phyloP scores from a whole-genome alignment of 2,888 invertebrate species.

The Eretmocerus hayati region DNA sequence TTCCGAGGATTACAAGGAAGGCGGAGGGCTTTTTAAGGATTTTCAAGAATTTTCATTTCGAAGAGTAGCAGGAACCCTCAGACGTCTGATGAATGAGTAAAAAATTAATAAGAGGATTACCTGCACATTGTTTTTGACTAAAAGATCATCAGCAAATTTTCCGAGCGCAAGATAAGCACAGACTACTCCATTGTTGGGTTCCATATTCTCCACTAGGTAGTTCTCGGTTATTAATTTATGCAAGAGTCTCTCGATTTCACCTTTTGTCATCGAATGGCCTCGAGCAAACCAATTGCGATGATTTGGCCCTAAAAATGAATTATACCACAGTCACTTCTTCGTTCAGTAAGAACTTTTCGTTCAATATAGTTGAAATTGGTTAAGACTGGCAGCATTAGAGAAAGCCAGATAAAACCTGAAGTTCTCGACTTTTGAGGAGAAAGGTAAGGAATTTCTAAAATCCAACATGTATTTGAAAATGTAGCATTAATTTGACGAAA shows the following conservation, averaged over 20 bases:
- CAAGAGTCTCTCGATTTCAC: constrained; percentile 73
- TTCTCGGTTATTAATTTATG: constrained; percentile 76
- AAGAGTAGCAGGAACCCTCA: too few species aligned
- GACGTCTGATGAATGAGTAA: too few species aligned
- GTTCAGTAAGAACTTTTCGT: background rate
- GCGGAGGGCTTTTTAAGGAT: too few species aligned
- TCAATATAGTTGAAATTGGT: background rate
- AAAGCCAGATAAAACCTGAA: background rate
- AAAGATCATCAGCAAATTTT: constrained; percentile 43
- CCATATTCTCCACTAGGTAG: constrained; percentile 67
- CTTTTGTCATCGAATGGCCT: constrained; percentile 60
- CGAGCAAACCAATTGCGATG: constrained; percentile 50
- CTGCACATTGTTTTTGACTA: background rate
- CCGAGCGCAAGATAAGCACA: constrained; percentile 78
- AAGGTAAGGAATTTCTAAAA: background rate
- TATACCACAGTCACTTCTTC: too few species aligned
- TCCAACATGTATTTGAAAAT: too few species aligned
- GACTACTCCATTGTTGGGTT: constrained; percentile 72
- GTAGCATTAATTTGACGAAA: too few species aligned
- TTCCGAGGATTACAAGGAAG: too few species aligned
- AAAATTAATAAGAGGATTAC: too few species aligned
- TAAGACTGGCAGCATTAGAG: background rate
- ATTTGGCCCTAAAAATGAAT: background rate
- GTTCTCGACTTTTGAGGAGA: background rate
- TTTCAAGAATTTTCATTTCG: too few species aligned